A percentile compares a stretch with the other conserved stretches of the same genome.
phyloP scores from a whole-genome alignment of 64 coral and sea anemone genomes.

The Montipora capricornis region DNA sequence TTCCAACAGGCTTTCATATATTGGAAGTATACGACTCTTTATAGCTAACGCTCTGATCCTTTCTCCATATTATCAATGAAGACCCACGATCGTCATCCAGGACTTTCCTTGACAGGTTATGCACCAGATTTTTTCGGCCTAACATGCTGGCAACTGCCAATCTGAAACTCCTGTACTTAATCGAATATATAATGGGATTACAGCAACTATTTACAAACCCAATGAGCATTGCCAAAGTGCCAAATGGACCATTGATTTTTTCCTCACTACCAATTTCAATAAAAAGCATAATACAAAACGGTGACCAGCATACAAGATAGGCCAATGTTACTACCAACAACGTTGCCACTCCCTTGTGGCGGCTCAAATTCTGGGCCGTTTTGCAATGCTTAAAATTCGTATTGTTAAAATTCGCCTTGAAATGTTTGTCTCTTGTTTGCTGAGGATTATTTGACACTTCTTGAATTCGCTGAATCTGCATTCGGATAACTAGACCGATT shows the following conservation, averaged over 20 bases:
- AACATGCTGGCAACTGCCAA: slow-evolving; percentile 35
- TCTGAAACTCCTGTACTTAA: slow-evolving; percentile 75
- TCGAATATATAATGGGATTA: slow-evolving; percentile 81
- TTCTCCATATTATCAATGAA: neutral
- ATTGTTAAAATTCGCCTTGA: neutral
- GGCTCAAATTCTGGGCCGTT: neutral
- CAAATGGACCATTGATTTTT: slow-evolving; percentile 30
- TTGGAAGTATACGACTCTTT: neutral
- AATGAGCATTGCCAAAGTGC: slow-evolving; percentile 64
- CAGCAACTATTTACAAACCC: slow-evolving; percentile 82
- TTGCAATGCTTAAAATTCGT: neutral
- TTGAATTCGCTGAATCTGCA: slow-evolving; percentile 41
- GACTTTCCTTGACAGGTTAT: neutral
- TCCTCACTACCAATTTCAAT: slow-evolving; percentile 66
- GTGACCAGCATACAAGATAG: slow-evolving; percentile 80
- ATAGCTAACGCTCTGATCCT: neutral
- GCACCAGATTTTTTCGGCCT: neutral
- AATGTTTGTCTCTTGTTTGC: neutral
- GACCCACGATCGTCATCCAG: neutral
- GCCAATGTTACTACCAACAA: slow-evolving; percentile 54
- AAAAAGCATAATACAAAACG: slow-evolving; percentile 84
- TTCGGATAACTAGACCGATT: slow-evolving; percentile 57
- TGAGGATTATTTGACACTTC: neutral
- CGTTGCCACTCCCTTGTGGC: slow-evolving; percentile 64
- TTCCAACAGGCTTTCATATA: neutral